Conservation (phyloP, 2,888 invertebrate genomes). For the Melieria picta region DNA sequence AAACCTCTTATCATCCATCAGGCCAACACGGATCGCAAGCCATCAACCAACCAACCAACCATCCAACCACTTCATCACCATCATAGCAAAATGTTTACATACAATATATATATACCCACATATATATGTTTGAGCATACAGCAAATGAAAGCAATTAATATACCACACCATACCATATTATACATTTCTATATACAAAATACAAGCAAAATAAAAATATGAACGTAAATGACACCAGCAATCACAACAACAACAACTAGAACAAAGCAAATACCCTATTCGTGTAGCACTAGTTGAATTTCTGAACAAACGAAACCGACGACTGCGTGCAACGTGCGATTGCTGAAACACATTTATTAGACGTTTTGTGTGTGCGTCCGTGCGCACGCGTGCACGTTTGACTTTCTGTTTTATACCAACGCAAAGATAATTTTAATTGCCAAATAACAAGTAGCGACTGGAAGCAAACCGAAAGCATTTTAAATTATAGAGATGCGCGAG, state of each 20-base stretch:
- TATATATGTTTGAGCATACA: conserved; percentile 17
- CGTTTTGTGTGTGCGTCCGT: neutral
- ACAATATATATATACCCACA: neutral
- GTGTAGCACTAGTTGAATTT: neutral
- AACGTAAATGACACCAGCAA: neutral
- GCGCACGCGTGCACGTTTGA: neutral
- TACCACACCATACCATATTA: conserved; percentile 25
- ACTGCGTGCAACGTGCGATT: neutral
- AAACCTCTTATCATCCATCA: conserved; percentile 2
- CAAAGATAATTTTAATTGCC: conserved; percentile 19
- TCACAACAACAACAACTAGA: too few species aligned
- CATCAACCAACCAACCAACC: conserved; percentile 15
- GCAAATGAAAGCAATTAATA: conserved; percentile 22
- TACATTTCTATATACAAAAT: conserved; percentile 20
- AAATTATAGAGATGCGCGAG: neutral
- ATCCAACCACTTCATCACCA: conserved; percentile 7
- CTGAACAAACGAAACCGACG: neutral
- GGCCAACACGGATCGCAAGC: neutral
- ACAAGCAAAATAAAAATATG: neutral
- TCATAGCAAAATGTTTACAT: conserved; percentile 24
- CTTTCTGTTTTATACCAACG: neutral
- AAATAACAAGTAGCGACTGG: neutral
- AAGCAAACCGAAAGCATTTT: neutral
- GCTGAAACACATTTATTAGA: neutral
- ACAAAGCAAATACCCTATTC: neutral